Base-by-base conservation (phyloP, 2,113 vertebrate genomes). In the Dipodomys merriami region DNA sequence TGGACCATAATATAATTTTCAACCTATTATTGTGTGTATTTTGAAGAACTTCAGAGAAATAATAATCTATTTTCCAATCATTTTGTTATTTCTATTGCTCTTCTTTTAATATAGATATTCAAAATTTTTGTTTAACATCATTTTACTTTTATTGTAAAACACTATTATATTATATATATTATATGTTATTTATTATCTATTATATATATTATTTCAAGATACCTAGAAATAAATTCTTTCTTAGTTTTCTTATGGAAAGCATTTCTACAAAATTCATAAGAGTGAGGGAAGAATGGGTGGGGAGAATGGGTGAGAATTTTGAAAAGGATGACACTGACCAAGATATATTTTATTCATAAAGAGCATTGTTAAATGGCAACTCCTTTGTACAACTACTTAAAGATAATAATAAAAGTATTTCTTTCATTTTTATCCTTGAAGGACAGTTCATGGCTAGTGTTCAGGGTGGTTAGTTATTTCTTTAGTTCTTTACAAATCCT, bases 1-100 rank as follows among this genome's bases (percentile, higher is more conserved):
- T 57, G 53, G 12, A 57, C 53, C 53, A 57, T 57, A 10, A 18
- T 57, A 57, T 57, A 57, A 57, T 57, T 57, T 57, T 57, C 53
- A 57, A 57, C 53, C 53, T 57, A 57, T 57, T 57, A 19, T 18
- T 57, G 53, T 57, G 15, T 57, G 6, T 82, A 68, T 80, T 65
- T 95, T 89, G 16, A 88, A 91, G 11, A 74, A 10, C 60, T 68
- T 78, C 91, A 74, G 67, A 79, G 33, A 30, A 53, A 57, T 23
- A 73, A 33, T 57, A 81, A 72, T 77, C 2, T 27, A 57, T 80
- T 92, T 94, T 30, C n/a, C 23, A 86, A 69, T 15, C 86, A 39
- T 82, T n/a, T 72, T 73, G 20, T 62, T 72, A 22, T 67, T 86
- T 27, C 68, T 33, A 13, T 46, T 53, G 9, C 8, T 86, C 29